A percentile compares a stretch with the other conserved stretches of the same genome.
phyloP scores from a whole-genome alignment of 2,113 vertebrate genomes.

The Atlantisia rogersi region DNA sequence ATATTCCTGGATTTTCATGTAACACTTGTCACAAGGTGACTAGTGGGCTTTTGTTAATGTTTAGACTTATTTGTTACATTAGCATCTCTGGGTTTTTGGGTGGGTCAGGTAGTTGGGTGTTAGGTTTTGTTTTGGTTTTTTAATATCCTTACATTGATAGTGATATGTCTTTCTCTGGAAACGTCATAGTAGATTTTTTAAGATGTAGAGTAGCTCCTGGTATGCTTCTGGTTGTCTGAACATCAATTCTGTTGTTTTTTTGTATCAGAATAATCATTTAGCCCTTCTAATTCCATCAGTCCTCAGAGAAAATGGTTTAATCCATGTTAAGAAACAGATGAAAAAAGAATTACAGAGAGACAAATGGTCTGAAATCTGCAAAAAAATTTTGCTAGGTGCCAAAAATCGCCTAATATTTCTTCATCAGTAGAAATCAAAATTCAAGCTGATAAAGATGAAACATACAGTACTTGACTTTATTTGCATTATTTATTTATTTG shows the following conservation, averaged over 20 bases:
- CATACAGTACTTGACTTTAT: not conserved
- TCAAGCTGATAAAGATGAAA: not conserved
- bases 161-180: not conserved
- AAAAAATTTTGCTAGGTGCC: not conserved
- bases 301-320: not conserved
- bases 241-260: not conserved
- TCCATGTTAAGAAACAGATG: not conserved
- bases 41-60: not conserved
- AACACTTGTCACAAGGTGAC: not conserved
- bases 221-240: not conserved
- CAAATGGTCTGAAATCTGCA: not conserved
- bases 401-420: not conserved
- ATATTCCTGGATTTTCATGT: not conserved
- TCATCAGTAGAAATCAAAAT: not conserved
- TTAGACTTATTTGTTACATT: not conserved
- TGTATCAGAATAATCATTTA: not conserved
- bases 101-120: too few species aligned
- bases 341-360: not conserved
- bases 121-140: too few species aligned
- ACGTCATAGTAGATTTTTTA: not conserved
- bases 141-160: not conserved
- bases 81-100: not conserved
- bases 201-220: not conserved
- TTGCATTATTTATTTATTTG: slow-evolving; percentile 16
- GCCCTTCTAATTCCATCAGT: not conserved